Evolutionary conservation across 2,113 vertebrate species (phyloP).

Genomic region (Dissostichus mawsoni): DNA sequence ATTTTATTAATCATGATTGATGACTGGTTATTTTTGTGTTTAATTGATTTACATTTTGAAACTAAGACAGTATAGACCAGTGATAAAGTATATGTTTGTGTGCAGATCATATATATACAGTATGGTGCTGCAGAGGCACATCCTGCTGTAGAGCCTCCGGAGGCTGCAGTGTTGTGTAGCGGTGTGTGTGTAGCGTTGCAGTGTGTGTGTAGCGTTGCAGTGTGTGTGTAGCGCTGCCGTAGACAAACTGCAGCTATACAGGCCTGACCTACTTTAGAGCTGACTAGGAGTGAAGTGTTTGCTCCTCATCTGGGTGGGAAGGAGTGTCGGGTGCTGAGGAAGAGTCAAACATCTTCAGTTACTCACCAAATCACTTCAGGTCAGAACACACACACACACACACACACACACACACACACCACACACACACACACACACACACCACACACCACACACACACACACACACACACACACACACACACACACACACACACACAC

Average conservation of each 20-base stretch:
- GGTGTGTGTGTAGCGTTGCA: too few species aligned
- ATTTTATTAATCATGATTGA: too few species aligned
- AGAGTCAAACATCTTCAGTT: conserved; percentile 34
- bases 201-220: too few species aligned
- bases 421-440: neutral
- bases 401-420: neutral
- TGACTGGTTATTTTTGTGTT: too few species aligned
- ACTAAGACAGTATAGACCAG: too few species aligned
- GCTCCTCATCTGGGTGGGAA: conserved; percentile 49
- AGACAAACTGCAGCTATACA: conserved; percentile 44
- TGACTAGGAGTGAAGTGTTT: conserved; percentile 51
- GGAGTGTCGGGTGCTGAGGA: conserved; percentile 13
- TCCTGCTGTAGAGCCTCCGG: conserved; percentile 20
- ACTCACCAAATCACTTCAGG: conserved; percentile 25
- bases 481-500: too few species aligned
- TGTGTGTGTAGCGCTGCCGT: neutral
- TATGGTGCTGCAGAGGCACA: conserved; percentile 24
- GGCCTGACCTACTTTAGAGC: conserved; percentile 79
- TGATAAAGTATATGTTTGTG: neutral
- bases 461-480: neutral
- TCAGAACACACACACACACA: conserved; percentile 4
- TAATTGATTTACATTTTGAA: too few species aligned
- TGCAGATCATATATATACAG: neutral
- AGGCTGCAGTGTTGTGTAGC: neutral
- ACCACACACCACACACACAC: neutral